Evolutionary conservation across 2,797 vertebrate species (phyloP).

Genomic region (Lophotriccus pileatus): DNA sequence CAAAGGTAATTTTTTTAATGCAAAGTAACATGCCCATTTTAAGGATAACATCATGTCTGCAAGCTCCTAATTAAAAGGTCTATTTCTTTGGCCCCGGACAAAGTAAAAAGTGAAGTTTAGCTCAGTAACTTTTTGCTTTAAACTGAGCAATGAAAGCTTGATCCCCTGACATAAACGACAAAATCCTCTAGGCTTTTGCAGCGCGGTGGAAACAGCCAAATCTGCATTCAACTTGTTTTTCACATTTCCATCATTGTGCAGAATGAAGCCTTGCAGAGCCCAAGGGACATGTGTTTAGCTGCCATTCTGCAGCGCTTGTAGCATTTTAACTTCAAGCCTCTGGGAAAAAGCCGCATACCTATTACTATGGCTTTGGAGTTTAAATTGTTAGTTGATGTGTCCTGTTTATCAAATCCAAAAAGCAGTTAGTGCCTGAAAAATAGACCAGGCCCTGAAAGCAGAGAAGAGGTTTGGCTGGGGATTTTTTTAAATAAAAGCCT

Average conservation of each 20-base stretch:
- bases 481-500: constrained; percentile 9
- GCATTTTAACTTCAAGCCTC: constrained; percentile 27
- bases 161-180: constrained; percentile 12
- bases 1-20: not conserved
- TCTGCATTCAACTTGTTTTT: constrained; percentile 32
- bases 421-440: constrained; percentile 39
- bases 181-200: constrained; percentile 19
- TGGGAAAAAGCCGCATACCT: constrained; percentile 35
- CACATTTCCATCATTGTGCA: not conserved
- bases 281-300: not conserved
- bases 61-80: not conserved
- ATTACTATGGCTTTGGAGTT: constrained; percentile 38
- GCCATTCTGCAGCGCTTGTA: not conserved
- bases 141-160: not conserved
- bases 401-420: constrained; percentile 46
- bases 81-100: not conserved
- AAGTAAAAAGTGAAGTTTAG: not conserved
- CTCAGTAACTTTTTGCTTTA: constrained; percentile 18
- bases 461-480: not conserved
- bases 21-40: not conserved
- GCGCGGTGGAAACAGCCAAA: not conserved
- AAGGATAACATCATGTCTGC: not conserved
- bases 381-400: constrained; percentile 39
- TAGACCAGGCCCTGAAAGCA: not conserved
- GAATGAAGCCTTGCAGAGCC: not conserved